Evolutionary conservation across 2,113 vertebrate genomes (phyloP).

Genomic region (Brachypteracias leptosomus): DNA sequence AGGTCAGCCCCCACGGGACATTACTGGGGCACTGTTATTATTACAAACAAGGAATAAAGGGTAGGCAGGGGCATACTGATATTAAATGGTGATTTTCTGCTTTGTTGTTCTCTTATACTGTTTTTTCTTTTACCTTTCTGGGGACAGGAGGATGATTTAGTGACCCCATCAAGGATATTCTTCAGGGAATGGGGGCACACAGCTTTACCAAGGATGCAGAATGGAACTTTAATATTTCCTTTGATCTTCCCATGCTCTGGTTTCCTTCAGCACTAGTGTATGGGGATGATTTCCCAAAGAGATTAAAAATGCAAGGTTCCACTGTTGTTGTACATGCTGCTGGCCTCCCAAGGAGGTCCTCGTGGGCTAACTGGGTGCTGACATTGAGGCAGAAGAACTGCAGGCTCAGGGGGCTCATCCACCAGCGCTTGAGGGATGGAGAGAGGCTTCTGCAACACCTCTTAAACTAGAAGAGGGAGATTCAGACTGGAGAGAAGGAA

Average conservation of each 20-base stretch:
- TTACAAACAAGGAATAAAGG: rapidly evolving
- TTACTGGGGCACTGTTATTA: background rate
- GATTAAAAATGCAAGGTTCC: background rate
- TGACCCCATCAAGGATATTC: too few relatives aligned
- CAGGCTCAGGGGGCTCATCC: background rate
- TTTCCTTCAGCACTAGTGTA: background rate
- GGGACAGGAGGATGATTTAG: background rate
- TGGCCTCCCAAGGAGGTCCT: background rate
- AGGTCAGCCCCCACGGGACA: rapidly evolving
- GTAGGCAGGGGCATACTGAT: background rate
- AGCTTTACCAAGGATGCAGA: background rate
- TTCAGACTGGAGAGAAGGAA: background rate
- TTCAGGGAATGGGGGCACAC: background rate
- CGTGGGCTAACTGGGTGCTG: background rate
- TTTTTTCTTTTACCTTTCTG: background rate
- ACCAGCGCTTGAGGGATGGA: background rate
- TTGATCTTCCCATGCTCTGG: background rate
- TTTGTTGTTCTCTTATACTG: background rate
- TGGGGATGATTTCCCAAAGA: background rate
- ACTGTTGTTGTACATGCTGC: background rate
- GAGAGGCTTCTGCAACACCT: background rate
- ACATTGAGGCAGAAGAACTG: background rate
- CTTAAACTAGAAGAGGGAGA: background rate
- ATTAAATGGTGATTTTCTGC: background rate
- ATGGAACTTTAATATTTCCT: background rate